Conservation (phyloP, 2,113 vertebrate genomes). For the Elephas maximus region DNA sequence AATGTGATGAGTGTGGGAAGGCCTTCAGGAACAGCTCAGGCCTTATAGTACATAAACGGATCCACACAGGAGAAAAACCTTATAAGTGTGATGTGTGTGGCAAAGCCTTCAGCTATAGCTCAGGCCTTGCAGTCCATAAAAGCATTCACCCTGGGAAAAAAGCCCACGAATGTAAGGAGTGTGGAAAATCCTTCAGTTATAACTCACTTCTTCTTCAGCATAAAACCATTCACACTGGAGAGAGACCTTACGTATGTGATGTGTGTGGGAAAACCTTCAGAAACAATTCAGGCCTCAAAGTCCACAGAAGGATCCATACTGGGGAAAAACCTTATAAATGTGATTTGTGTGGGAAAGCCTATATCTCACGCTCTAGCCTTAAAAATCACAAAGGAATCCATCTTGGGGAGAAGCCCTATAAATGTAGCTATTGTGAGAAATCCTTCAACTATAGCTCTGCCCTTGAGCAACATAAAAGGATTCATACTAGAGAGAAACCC, state of each 20-base stretch:
- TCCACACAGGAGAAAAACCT: constrained; percentile 86
- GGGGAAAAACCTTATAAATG: constrained; percentile 86
- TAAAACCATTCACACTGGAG: constrained; percentile 84
- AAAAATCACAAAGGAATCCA: constrained; percentile 86
- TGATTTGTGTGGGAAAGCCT: constrained; percentile 84
- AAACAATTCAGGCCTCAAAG: constrained; percentile 83
- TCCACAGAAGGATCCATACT: constrained; percentile 85
- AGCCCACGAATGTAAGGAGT: constrained; percentile 83
- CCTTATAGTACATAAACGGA: constrained; percentile 82
- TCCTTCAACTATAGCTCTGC: constrained; percentile 84
- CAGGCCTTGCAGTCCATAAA: constrained; percentile 86
- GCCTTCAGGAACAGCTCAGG: constrained; percentile 83
- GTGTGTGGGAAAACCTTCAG: constrained; percentile 87
- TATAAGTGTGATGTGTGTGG: constrained; percentile 87
- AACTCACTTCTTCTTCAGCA: constrained; percentile 84
- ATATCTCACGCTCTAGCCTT: constrained; percentile 85
- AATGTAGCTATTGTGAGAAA: constrained; percentile 84
- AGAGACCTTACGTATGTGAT: constrained; percentile 83
- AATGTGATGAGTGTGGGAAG: constrained; percentile 80
- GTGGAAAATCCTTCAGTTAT: constrained; percentile 83
- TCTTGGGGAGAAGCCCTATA: constrained; percentile 84
- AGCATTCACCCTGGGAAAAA: constrained; percentile 85
- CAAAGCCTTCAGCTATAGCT: constrained; percentile 87
- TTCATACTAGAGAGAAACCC: constrained; percentile 84
- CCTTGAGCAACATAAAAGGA: constrained; percentile 85